Base-by-base conservation (phyloP, 2,113 vertebrate species). In the Pristiophorus japonicus region DNA sequence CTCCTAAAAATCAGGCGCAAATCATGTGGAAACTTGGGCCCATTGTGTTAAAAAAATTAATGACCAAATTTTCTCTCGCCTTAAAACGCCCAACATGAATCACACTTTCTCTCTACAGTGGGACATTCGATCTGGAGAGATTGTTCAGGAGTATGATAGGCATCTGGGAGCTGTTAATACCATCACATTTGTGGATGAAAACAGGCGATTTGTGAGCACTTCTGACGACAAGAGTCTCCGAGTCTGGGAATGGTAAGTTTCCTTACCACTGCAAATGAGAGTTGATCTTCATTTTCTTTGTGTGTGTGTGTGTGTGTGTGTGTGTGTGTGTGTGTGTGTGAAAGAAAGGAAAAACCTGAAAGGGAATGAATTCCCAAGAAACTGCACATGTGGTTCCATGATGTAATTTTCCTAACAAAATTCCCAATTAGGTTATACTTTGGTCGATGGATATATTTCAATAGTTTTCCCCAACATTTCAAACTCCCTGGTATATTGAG, bases 131-230 rank as follows among this genome's bases (percentile, higher is more conserved):
- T 98, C 98, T 75, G 98, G 98, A 38, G 99, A 99, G 96, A 99
- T 99, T 95, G 99, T 99, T 45, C 99, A 99, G 97, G 99, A 99
- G 94, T 99, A 99, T 0, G 99, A 99, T 95, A 97, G 99, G 95
- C 99, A 99, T 97, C 97, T 99, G 97, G 99, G 99, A 84, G 99
- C 99, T 70, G 99, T 99, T 96, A 99, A 99, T 97, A 99, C 99
- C 96, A 99, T 99, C 98, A 99, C 99, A n/a, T 99, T 99, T 95
- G 99, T 99, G 87, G 99, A 99, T 95, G 99, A 99, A 96, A 99
- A 99, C n/a, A 98, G 99, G 2, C 98, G 99, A 70, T 99, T 99
- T 96, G 99, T 99, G 97, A 99, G 99, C 96, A 99, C 99, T 0
- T 99, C 99, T 0, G 99, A 99, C 88, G 99, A 99, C 96, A 99